Evolutionary conservation across 2,888 invertebrate species (phyloP), one percentile per base, ranked within the genome.

Genomic region (Notodonta ziczac): DNA sequence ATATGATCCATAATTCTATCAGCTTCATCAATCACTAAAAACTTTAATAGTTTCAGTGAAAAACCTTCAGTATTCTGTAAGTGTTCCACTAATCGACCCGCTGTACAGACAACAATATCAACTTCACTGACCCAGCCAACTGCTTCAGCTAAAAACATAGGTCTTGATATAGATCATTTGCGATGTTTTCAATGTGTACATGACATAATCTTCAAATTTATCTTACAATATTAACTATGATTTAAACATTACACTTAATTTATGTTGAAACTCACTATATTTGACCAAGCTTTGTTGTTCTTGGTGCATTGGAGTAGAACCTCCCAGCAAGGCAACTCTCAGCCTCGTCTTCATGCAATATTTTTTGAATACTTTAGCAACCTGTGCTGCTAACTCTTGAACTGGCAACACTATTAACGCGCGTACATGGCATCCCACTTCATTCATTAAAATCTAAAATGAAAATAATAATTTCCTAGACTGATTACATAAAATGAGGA

Each of bases 21-120:
- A 7, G 99, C 99, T 94, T 99, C 99, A 88, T 99, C 99, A 62
- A 99, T 97, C 0, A 99, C 95, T 53, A 98, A 90, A 89, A 97
- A 98, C 79, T 96, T 95, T 1, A 98, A 90, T 74, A 95, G 85
- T 73, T 95, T 94, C 48, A 98, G 86, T 58, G 96, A 95, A 82
- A 98, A 96, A 16, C 97, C 97, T 81, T 96, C 94, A 0, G 98
- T 98, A 70, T 95, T 95, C 84, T 97, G 96, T 66, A 99, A 93
- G 88, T 99, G 99, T 84, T 99, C 98, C 0, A 99, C 96, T 59
- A 99, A 91, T 62, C 99, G 95, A 13, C 99, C 99, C 40, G 99
- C 98, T 14, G 99, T 99, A 57, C 98, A 97, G 0, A 99, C 96
- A 59, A 99, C 94, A 72, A 99, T 97, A 83, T 99, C 98, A 4